phyloP scores from a whole-genome alignment of 2,797 vertebrate species.

The Gallirallus australis region DNA sequence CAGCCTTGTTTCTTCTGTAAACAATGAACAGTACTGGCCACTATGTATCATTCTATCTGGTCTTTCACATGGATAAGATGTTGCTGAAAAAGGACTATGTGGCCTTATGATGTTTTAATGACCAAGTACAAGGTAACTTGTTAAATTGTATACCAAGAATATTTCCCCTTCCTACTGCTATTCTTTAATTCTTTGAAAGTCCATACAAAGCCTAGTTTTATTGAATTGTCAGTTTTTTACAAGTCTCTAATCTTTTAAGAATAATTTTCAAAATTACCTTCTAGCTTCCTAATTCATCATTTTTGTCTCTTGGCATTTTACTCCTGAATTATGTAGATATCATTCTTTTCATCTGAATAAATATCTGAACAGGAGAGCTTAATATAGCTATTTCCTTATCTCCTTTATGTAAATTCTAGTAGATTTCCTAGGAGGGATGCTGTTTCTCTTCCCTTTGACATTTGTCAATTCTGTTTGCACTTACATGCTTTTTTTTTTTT shows the following conservation, averaged over 20 bases:
- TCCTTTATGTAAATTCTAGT: conserved; percentile 1
- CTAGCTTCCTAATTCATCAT: neutral
- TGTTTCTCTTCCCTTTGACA: conserved; percentile 10
- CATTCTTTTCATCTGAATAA: conserved; percentile 27
- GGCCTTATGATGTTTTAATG: neutral
- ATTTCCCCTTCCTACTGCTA: neutral
- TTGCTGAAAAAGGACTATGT: neutral
- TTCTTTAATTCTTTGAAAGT: neutral
- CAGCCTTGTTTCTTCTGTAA: neutral
- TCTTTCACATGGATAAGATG: neutral
- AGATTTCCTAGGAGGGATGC: conserved; percentile 12
- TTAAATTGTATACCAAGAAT: neutral
- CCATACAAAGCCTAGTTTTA: neutral
- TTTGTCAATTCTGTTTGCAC: neutral
- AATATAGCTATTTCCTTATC: conserved; percentile 11
- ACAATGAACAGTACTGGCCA: neutral
- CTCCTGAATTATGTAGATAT: conserved; percentile 7
- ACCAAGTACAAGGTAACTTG: neutral
- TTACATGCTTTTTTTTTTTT: neutral
- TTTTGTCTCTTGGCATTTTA: neutral
- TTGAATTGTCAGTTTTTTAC: neutral
- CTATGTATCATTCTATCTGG: neutral
- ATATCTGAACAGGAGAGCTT: neutral
- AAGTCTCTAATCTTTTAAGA: neutral
- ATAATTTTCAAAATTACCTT: neutral